Evolutionary conservation across 1,140 invertebrate species (phyloP), one percentile per base, ranked within the genome.

Genomic region (Heliconius congener): DNA sequence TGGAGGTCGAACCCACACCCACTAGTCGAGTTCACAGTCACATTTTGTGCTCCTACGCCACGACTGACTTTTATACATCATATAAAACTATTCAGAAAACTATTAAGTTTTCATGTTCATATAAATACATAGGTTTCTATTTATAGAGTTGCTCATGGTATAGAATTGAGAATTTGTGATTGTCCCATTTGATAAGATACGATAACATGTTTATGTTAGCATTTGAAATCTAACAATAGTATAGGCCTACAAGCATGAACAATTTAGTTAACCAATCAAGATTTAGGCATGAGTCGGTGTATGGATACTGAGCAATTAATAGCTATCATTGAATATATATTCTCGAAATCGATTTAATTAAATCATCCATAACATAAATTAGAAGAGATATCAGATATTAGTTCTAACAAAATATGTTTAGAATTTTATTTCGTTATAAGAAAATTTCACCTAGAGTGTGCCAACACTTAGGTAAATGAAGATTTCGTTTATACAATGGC

Each of bases 251-350:
- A 30, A 1, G 60, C 60, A 66, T 66, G 23, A 27, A 66, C 27
- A 27, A 66, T 66, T 27, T 66, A 66, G 23, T 16, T 66, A 66
- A 66, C 60, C 60, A 30, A 66, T 66, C 60, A 66, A 66, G 60
- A 66, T 66, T 66, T 30, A 66, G 60, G 23, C n/a, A 66, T 66
- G 27, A 66, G 23, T 30, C 60, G 3, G 60, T 66, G 27, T 66
- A 30, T 66, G 3, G 60, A 66, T 66, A 66, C 27, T 18, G 11
- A 13, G 13, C n/a, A 66, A 66, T 66, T 66, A 66, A 66, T 66
- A 66, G 60, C 60, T 66, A 27, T 66, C 60, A 66, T 27, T 66
- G 0, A 66, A 66, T 66, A 30, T 66, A 30, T 66, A 66, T 30
- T 66, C 23, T 9, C 60, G 60, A 27, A 30, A 66, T 66, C 23